phyloP scores from a whole-genome alignment of 2,888 invertebrate species.

The Oxyscelio sp. region DNA sequence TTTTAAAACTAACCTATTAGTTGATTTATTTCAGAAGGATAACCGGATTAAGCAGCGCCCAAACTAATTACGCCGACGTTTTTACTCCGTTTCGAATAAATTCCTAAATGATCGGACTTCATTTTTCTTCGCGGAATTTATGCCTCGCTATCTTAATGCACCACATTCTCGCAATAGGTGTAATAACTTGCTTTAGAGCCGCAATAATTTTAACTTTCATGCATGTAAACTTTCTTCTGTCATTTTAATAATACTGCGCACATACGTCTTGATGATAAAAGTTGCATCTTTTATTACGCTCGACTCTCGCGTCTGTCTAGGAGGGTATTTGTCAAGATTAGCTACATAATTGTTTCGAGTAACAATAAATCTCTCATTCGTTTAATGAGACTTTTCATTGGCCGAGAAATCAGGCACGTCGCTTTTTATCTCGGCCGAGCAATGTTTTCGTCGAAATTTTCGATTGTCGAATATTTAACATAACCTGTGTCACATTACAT shows the following conservation, averaged over 20 bases:
- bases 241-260: slow-evolving; percentile 48
- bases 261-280: slow-evolving; percentile 54
- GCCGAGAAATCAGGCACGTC: neutral
- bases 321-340: slow-evolving; percentile 53
- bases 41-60: slow-evolving; percentile 13
- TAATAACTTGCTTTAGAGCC: slow-evolving; percentile 61
- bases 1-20: slow-evolving; percentile 24
- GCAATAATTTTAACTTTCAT: slow-evolving; percentile 62
- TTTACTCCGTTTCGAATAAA: neutral
- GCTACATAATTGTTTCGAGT: slow-evolving; percentile 31
- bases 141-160: slow-evolving; percentile 50
- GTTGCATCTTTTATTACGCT: slow-evolving; percentile 59
- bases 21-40: slow-evolving; percentile 16
- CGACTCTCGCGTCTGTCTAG: slow-evolving; percentile 35
- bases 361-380: slow-evolving; percentile 21
- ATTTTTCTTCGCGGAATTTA: slow-evolving; percentile 44
- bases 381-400: slow-evolving; percentile 1
- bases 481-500: slow-evolving; percentile 26
- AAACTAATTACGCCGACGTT: slow-evolving; percentile 13
- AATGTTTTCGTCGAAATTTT: slow-evolving; percentile 9
- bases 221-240: slow-evolving; percentile 67
- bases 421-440: neutral
- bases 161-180: slow-evolving; percentile 49
- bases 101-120: slow-evolving; percentile 16
- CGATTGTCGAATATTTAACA: neutral